These are phyloP conservation scores for Edolisoma coerulescens DNA, from an alignment of 2,113 vertebrate species.

Conservation along the genomic window DNA sequence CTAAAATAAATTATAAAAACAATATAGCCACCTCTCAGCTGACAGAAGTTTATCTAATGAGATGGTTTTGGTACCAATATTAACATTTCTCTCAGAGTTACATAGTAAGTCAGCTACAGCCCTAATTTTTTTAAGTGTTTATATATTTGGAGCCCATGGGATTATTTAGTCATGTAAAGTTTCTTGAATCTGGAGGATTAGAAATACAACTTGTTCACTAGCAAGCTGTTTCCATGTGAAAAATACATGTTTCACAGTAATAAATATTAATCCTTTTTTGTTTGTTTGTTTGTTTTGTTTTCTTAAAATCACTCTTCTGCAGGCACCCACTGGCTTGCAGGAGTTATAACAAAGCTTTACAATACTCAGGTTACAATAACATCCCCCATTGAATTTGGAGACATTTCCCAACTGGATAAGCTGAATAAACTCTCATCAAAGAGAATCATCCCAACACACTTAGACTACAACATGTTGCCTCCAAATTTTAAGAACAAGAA, in stretches of 20 bases:
- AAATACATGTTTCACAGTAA: background rate
- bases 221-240: background rate
- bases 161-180: background rate
- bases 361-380: conserved; percentile 56
- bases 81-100: background rate
- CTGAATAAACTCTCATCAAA: conserved; percentile 52
- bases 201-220: background rate
- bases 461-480: conserved; percentile 72
- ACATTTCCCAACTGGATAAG: conserved; percentile 68
- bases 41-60: background rate
- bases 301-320: background rate
- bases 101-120: background rate
- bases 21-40: background rate
- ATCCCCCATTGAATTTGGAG: conserved; percentile 73
- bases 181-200: background rate
- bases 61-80: background rate
- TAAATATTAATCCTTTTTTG: background rate
- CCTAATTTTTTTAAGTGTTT: background rate
- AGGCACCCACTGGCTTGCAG: conserved; percentile 78
- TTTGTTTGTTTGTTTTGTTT: background rate
- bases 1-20: background rate
- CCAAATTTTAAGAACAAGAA: conserved; percentile 60
- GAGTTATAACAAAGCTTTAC: conserved; percentile 69
- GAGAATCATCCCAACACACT: conserved; percentile 73
- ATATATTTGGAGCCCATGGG: background rate